These are phyloP conservation scores for Balanococcus diminutus DNA, from an alignment of 2,888 invertebrate species.

Conservation along the genomic window DNA sequence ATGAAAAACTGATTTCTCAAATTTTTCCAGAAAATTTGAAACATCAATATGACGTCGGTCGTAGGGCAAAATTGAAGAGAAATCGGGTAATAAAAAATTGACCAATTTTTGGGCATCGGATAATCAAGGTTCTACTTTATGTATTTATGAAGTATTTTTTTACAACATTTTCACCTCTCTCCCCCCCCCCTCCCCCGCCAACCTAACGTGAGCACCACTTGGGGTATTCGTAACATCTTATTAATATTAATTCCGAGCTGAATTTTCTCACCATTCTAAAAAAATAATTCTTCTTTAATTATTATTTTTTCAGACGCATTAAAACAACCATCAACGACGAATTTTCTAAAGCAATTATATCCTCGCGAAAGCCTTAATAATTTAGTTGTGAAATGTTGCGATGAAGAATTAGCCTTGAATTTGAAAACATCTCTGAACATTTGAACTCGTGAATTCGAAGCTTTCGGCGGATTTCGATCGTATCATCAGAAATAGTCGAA, in stretches of 20 bases:
- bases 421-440: conserved; percentile 5
- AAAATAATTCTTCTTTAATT: background rate
- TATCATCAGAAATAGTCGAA: background rate
- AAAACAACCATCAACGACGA: background rate
- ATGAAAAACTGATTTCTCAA: too few species aligned
- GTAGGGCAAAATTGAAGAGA: too few species aligned
- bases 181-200: too few species aligned
- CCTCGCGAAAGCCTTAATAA: background rate
- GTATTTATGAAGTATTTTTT: too few species aligned
- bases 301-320: conserved; percentile 2
- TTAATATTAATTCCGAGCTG: background rate
- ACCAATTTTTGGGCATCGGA: too few species aligned
- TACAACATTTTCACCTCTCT: too few species aligned
- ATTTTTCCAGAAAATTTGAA: too few species aligned
- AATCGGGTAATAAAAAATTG: too few species aligned
- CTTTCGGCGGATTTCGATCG: background rate
- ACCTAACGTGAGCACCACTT: too few species aligned
- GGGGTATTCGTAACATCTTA: background rate
- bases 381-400: conserved; percentile 20
- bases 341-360: background rate
- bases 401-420: background rate
- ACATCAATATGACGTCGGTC: too few species aligned
- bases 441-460: background rate
- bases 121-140: too few species aligned
- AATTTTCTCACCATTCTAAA: background rate